A percentile compares a stretch with the other conserved stretches of the same genome.
Evolutionary conservation across 2,113 vertebrate species (phyloP).

Genomic region (Pteruthius melanotis): DNA sequence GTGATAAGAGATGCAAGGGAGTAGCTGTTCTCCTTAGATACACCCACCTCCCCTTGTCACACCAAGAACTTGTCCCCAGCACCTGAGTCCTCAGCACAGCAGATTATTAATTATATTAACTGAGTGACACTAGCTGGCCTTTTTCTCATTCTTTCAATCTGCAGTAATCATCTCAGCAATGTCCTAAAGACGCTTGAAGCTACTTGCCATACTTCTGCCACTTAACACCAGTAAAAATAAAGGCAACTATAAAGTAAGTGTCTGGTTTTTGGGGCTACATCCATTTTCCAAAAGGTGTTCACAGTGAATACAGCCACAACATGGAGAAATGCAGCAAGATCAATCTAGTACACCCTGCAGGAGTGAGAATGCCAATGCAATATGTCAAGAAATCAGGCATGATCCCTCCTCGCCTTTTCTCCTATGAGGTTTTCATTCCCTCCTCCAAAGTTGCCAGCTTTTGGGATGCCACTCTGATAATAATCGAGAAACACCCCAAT

Average conservation of each 20-base stretch:
- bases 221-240: not conserved
- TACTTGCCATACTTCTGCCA: not conserved
- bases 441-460: not conserved
- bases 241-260: not conserved
- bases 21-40: not conserved
- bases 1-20: not conserved
- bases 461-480: not conserved
- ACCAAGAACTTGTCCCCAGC: not conserved
- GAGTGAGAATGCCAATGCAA: not conserved
- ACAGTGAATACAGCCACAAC: not conserved
- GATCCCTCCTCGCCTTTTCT: rapidly evolving
- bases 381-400: not conserved
- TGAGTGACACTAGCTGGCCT: not conserved
- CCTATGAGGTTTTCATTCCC: not conserved
- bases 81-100: not conserved
- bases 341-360: not conserved
- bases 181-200: not conserved
- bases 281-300: not conserved
- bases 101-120: not conserved
- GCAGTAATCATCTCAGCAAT: not conserved
- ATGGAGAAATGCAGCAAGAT: not conserved
- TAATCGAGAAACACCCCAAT: not conserved
- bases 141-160: not conserved
- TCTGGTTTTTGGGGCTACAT: not conserved
- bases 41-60: not conserved